Evolutionary conservation across 2,797 vertebrate genomes (phyloP).

Genomic region (Rallus crepitans): DNA sequence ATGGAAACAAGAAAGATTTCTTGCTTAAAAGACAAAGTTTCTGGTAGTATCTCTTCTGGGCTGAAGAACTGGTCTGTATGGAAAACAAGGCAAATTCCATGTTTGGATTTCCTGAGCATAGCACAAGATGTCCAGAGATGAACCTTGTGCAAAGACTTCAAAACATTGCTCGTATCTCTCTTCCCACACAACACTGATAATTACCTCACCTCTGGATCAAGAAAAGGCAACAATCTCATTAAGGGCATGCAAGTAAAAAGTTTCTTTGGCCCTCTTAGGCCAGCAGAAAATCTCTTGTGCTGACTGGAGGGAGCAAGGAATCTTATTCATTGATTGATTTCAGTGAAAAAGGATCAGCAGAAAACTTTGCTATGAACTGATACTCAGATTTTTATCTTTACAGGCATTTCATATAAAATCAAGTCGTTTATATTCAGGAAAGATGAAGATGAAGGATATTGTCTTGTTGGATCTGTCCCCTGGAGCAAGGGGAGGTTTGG

Average conservation of each 20-base stretch:
- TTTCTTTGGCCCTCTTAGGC: neutral
- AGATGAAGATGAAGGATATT: neutral
- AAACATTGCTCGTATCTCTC: neutral
- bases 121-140: neutral
- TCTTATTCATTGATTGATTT: neutral
- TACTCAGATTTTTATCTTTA: too few species aligned
- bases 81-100: neutral
- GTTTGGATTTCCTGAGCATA: neutral
- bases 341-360: neutral
- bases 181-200: neutral
- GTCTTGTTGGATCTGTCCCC: neutral
- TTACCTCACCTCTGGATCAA: neutral
- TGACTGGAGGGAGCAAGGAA: neutral
- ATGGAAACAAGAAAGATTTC: neutral
- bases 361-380: neutral
- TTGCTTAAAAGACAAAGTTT: neutral
- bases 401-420: too few species aligned
- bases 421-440: too few species aligned
- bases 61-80: neutral
- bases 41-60: neutral
- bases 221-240: neutral
- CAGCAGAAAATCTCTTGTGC: neutral
- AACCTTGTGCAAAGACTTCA: neutral
- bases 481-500: neutral
- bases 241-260: neutral